Base-by-base conservation (phyloP, 53 echinoderm and acorn worm species). In the Echinometra lucunter region DNA sequence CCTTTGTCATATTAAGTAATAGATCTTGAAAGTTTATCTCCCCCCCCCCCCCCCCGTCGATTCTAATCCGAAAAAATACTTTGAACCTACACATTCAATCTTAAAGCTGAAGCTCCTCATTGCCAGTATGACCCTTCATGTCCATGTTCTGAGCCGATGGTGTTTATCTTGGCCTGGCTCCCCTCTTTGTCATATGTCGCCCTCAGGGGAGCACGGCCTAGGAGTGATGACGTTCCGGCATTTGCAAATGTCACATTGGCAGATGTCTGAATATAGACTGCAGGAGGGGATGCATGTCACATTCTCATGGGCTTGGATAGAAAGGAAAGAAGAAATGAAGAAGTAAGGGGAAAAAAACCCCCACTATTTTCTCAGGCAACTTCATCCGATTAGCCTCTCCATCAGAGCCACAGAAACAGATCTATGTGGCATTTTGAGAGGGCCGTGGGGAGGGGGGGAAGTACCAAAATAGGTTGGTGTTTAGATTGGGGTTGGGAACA, bases 221-320 rank as follows among this genome's bases (percentile, higher is more conserved):
- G 44, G 25, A 81, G 81, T 81, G 81, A 81, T 81, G 81, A 81
- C 81, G 44, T 81, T 81, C 21, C 81, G 81, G 81, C 6, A 44
- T 81, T 19, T 42, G 81, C 81, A 81, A 81, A 81, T 81, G 81
- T 81, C 81, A 81, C 40, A 81, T 81, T 81, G 40, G 81, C 81
- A 81, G 81, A 81, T 81, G 81, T 81, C 81, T 81, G 81, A 44
- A 81, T 81, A 81, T 40, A 81, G 81, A 42, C 81, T 21, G 44
- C 42, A 81, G 40, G 21, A 6, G 42, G 16, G 80, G 42, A 81
- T 42, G 81, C 81, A 81, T 81, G 42, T 44, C 81, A 18, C 21
- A 81, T 2, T 81, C 81, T 25, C 44, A 1, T 28, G 15, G 25
- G 81, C 40, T 69, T 32, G 30, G 69, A 15, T 21, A 6, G 21